A percentile compares a stretch with the other conserved stretches of the same genome.
phyloP scores from a whole-genome alignment of 2,888 invertebrate species.

The Parascotia fuliginaria region DNA sequence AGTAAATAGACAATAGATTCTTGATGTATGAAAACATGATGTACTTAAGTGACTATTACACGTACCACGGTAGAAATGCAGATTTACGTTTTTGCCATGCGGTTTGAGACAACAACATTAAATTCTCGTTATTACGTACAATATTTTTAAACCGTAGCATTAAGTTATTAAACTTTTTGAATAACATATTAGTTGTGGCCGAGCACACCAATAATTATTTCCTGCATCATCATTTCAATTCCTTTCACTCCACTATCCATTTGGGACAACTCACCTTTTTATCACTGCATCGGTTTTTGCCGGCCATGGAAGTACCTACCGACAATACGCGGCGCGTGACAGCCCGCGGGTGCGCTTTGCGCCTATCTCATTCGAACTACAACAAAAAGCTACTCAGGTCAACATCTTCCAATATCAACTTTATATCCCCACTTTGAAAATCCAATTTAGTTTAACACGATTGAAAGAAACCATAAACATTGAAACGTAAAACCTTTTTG shows the following conservation, averaged over 20 bases:
- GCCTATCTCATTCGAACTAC: slow-evolving; percentile 60
- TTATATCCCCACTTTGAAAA: slow-evolving; percentile 13
- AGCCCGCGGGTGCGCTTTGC: slow-evolving; percentile 77
- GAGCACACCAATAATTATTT: slow-evolving; percentile 29
- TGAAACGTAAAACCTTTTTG: slow-evolving; percentile 31
- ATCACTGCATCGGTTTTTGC: slow-evolving; percentile 62
- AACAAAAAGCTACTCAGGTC: slow-evolving; percentile 52
- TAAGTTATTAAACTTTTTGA: too few species aligned
- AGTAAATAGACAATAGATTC: too few species aligned
- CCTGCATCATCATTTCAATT: slow-evolving; percentile 31
- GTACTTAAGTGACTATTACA: too few species aligned
- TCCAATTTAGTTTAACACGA: slow-evolving; percentile 4
- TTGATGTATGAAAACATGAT: too few species aligned
- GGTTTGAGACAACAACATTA: too few species aligned
- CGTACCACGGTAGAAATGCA: too few species aligned
- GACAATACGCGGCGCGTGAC: slow-evolving; percentile 77
- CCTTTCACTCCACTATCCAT: slow-evolving; percentile 38
- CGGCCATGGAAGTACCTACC: slow-evolving; percentile 47
- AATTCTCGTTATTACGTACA: too few species aligned
- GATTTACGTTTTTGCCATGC: too few species aligned
- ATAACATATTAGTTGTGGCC: too few species aligned
- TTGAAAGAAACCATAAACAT: slow-evolving; percentile 25
- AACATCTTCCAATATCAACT: slow-evolving; percentile 36
- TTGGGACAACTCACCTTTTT: slow-evolving; percentile 57
- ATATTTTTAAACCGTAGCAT: too few species aligned